These are phyloP conservation scores for Piaya cayana DNA, from an alignment of 2,113 vertebrate genomes.

Conservation along the genomic window DNA sequence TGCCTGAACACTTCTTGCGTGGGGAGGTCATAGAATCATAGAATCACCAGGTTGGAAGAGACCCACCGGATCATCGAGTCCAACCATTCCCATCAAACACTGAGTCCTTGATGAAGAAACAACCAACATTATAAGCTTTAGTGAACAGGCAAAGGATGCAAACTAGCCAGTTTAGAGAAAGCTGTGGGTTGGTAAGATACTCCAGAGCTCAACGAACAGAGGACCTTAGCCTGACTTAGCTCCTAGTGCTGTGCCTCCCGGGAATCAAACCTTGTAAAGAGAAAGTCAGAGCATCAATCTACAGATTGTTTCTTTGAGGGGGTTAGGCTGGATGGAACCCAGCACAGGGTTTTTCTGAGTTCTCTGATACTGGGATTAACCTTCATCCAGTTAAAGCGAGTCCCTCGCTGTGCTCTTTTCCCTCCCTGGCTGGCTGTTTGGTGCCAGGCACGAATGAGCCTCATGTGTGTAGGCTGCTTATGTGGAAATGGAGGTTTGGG, in stretches of 20 bases:
- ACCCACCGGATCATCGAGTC: too few species aligned
- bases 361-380: constrained; percentile 60
- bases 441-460: neutral
- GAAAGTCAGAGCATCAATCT: neutral
- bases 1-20: neutral
- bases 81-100: too few species aligned
- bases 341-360: constrained; percentile 24
- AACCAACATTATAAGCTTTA: neutral
- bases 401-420: neutral
- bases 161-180: neutral
- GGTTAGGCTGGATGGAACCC: constrained; percentile 45
- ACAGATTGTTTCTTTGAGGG: constrained; percentile 1
- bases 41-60: too few species aligned
- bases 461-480: neutral
- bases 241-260: neutral
- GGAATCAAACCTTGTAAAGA: neutral
- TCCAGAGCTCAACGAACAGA: neutral
- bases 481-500: neutral
- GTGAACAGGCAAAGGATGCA: neutral
- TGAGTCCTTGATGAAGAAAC: neutral
- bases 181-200: neutral
- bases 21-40: too few species aligned
- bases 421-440: neutral
- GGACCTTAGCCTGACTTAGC: neutral
- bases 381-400: constrained; percentile 61